A percentile compares a stretch with the other conserved stretches of the same genome.
Evolutionary conservation across 2,888 invertebrate species (phyloP).

Genomic region (Lasioglossum figueresi): DNA sequence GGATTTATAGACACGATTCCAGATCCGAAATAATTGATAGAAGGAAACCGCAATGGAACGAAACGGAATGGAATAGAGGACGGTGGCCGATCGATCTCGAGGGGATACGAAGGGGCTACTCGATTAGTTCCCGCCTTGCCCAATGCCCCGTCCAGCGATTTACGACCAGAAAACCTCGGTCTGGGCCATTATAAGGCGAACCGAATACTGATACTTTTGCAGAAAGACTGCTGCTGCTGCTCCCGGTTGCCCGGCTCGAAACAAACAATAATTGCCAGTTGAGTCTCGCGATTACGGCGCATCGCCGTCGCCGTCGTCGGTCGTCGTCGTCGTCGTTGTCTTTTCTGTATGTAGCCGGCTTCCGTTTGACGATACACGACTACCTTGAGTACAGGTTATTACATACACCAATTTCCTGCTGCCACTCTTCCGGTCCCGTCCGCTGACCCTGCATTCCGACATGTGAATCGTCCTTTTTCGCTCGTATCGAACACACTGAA

Average conservation of each 20-base stretch:
- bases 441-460: conserved; percentile 10
- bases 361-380: conserved; percentile 61
- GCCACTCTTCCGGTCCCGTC: conserved; percentile 36
- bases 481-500: background rate
- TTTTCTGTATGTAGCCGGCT: conserved; percentile 53
- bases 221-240: conserved; percentile 33
- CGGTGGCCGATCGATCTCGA: conserved; percentile 35
- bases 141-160: conserved; percentile 64
- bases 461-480: background rate
- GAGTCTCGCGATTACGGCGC: conserved; percentile 55
- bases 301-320: conserved; percentile 22
- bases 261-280: conserved; percentile 67
- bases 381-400: conserved; percentile 47
- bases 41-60: conserved; percentile 72
- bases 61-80: conserved; percentile 68
- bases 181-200: conserved; percentile 55
- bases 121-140: conserved; percentile 71
- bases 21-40: conserved; percentile 77
- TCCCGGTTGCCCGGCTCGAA: conserved; percentile 47
- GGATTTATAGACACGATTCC: conserved; percentile 69
- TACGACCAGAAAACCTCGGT: conserved; percentile 65
- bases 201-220: conserved; percentile 51
- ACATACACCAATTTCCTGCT: conserved; percentile 59
- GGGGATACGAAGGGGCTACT: conserved; percentile 43
- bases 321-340: conserved; percentile 20